These are phyloP conservation scores for Theocolax elegans DNA, from an alignment of 1,140 invertebrate species.

Conservation along the genomic window DNA sequence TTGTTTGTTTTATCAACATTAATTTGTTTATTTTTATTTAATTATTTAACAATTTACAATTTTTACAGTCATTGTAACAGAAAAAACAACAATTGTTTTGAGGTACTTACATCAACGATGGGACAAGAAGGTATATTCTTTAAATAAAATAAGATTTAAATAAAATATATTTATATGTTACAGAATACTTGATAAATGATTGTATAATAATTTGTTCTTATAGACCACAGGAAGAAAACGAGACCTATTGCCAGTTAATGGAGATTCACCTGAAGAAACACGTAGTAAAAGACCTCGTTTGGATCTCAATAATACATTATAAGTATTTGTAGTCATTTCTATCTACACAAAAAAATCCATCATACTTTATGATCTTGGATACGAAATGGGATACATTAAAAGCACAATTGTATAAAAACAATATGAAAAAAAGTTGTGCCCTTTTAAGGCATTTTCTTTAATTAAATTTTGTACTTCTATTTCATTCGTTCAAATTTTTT, in stretches of 20 bases:
- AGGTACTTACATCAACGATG: conserved; percentile 94
- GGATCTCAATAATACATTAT: conserved; percentile 58
- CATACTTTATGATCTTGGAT: conserved; percentile 23
- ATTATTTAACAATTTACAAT: conserved; percentile 43
- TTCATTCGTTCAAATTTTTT: neutral
- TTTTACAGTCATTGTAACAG: conserved; percentile 90
- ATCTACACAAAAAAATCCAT: no score
- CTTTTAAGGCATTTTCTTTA: conserved; percentile 30
- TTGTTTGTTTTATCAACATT: neutral
- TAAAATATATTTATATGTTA: no score
- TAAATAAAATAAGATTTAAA: neutral
- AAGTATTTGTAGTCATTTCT: conserved; percentile 44
- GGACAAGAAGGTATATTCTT: conserved; percentile 83
- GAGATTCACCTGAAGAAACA: conserved; percentile 60
- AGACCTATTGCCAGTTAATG: conserved; percentile 58
- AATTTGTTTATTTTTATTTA: conserved; percentile 13
- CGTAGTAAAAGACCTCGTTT: conserved; percentile 64
- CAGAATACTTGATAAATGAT: no score
- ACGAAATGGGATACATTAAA: conserved; percentile 3
- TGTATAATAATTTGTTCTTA: conserved; percentile 24
- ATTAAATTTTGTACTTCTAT: conserved; percentile 22
- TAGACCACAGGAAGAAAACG: conserved; percentile 64
- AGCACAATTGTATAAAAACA: conserved; percentile 35
- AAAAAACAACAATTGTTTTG: conserved; percentile 92
- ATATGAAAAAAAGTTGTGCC: conserved; percentile 10